phyloP scores from a whole-genome alignment of 2,113 vertebrate species.

The Physeter macrocephalus region DNA sequence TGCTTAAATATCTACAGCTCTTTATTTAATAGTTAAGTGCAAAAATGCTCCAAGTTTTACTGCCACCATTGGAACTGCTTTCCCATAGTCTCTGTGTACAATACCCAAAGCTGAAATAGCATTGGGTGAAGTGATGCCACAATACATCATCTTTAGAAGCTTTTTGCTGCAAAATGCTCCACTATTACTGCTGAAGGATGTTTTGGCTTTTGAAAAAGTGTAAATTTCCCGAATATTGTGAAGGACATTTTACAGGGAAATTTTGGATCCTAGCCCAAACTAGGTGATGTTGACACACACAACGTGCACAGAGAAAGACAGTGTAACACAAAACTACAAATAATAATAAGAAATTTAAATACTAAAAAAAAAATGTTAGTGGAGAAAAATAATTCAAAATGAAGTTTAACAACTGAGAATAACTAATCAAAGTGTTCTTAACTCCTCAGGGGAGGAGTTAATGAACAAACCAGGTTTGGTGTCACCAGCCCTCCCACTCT shows the following conservation, averaged over 20 bases:
- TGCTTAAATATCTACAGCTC: slow-evolving; percentile 34
- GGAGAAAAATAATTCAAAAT: neutral
- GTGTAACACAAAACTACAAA: neutral
- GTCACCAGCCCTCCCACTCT: neutral
- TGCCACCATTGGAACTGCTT: slow-evolving; percentile 5
- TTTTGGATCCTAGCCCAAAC: neutral
- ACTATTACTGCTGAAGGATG: neutral
- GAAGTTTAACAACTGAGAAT: neutral
- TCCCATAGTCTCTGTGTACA: neutral
- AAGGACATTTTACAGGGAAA: neutral
- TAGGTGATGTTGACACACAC: neutral
- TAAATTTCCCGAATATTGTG: neutral
- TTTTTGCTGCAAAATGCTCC: neutral
- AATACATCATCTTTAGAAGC: neutral
- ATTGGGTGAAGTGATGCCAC: neutral
- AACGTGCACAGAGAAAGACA: neutral
- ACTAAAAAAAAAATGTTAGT: neutral
- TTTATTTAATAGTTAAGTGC: neutral
- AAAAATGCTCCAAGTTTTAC: slow-evolving; percentile 17
- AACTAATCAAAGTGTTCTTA: neutral
- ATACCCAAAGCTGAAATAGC: neutral
- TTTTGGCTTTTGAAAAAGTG: neutral
- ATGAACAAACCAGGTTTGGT: neutral
- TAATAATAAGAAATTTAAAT: neutral
- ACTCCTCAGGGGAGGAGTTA: too few species aligned